phyloP scores from a whole-genome alignment of 2,113 vertebrate genomes.

The Hirundichthys speculiger region DNA sequence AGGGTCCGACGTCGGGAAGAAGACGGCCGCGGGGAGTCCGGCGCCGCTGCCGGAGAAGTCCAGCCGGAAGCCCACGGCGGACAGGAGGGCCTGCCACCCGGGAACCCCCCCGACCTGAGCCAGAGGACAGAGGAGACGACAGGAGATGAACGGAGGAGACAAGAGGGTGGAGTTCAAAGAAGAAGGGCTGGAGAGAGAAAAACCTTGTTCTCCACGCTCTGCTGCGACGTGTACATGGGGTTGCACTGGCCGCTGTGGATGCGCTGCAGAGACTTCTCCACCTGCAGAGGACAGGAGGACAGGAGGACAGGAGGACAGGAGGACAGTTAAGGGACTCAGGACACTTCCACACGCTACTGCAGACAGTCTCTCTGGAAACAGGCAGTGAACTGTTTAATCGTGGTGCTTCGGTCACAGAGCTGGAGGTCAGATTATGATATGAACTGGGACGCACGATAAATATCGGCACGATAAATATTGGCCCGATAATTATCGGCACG shows the following conservation, averaged over 20 bases:
- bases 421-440: too few species aligned
- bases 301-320: too few species aligned
- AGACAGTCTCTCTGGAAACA: too few species aligned
- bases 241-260: slow-evolving; percentile 95
- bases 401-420: too few species aligned
- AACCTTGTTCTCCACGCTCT: slow-evolving; percentile 98
- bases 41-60: slow-evolving; percentile 86
- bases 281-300: too few species aligned
- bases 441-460: too few species aligned
- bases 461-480: too few species aligned
- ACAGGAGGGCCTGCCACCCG: slow-evolving; percentile 94
- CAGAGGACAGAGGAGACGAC: neutral
- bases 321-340: too few species aligned
- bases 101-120: slow-evolving; percentile 84
- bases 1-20: slow-evolving; percentile 92
- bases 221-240: slow-evolving; percentile 96
- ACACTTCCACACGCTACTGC: too few species aligned
- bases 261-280: slow-evolving; percentile 95
- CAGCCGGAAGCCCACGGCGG: slow-evolving; percentile 91
- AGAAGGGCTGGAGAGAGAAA: neutral
- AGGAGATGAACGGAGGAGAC: slow-evolving; percentile 4
- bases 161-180: slow-evolving; percentile 46
- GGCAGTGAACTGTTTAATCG: too few species aligned
- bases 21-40: slow-evolving; percentile 89
- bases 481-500: too few species aligned